Percentiles rank a stretch among this genome's conserved stretches.
Conservation (phyloP, 1,140 invertebrate species). For the Phymorhynchus buccinoides region DNA sequence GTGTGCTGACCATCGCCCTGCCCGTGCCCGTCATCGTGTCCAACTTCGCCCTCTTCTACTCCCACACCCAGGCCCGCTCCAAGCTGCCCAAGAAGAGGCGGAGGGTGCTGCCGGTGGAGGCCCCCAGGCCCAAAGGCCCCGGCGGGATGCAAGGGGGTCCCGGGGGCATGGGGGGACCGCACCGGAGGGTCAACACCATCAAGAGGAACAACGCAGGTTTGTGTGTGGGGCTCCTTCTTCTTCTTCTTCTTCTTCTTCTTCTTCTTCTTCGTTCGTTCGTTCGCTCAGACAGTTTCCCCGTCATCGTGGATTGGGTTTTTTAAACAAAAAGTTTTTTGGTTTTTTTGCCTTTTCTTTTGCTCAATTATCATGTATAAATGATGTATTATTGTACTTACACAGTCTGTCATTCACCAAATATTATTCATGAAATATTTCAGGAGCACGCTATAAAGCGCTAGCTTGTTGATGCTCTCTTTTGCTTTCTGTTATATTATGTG, state of each 20-base stretch:
- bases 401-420: too few species aligned
- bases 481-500: too few species aligned
- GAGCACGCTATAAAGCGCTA: too few species aligned
- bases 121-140: constrained; percentile 73
- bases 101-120: constrained; percentile 93
- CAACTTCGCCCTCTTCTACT: constrained; percentile 95
- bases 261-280: background rate
- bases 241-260: too few species aligned
- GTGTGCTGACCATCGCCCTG: constrained; percentile 91
- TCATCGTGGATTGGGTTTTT: too few species aligned
- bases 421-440: too few species aligned
- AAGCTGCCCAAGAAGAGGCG: constrained; percentile 90
- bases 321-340: too few species aligned
- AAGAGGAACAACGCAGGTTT: constrained; percentile 73
- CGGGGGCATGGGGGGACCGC: constrained; percentile 59
- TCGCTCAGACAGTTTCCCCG: too few species aligned
- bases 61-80: constrained; percentile 90
- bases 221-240: constrained; percentile 52
- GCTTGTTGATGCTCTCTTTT: too few species aligned
- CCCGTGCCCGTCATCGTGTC: constrained; percentile 95
- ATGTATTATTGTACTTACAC: too few species aligned
- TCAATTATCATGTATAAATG: too few species aligned
- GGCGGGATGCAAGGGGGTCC: constrained; percentile 55
- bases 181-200: constrained; percentile 76
- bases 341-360: too few species aligned